These are phyloP conservation scores for Heterodera carotae DNA, from an alignment of 1,140 invertebrate genomes.

Conservation along the genomic window DNA sequence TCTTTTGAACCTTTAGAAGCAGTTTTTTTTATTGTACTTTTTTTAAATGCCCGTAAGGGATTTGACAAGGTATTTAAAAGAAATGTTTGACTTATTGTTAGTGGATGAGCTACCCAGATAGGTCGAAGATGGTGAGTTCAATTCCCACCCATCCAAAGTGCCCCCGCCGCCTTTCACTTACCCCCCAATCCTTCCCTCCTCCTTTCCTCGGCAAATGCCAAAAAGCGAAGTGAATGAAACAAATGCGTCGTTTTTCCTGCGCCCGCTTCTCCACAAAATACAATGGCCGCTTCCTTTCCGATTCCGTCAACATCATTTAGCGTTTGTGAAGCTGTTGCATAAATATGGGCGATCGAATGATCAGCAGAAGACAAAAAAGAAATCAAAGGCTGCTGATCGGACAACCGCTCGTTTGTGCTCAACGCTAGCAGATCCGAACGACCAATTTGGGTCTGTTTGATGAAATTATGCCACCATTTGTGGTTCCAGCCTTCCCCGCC, in stretches of 20 bases:
- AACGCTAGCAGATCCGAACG: neutral
- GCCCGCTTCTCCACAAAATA: constrained; percentile 46
- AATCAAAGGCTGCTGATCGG: neutral
- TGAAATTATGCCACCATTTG: neutral
- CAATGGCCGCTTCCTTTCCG: constrained; percentile 22
- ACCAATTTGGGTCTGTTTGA: neutral
- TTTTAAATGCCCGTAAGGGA: no score
- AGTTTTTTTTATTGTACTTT: no score
- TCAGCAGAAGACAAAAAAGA: constrained; percentile 1
- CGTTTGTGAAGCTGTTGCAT: constrained; percentile 13
- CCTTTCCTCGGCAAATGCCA: constrained; percentile 7
- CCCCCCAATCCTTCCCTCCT: neutral
- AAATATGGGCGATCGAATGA: constrained; percentile 15
- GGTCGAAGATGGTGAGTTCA: no score
- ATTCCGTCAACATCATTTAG: constrained; percentile 10
- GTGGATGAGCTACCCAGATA: no score
- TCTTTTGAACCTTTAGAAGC: no score
- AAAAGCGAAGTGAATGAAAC: constrained; percentile 42
- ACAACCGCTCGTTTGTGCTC: neutral
- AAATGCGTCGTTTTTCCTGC: constrained; percentile 46
- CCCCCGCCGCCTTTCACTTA: no score
- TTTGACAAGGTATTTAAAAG: no score
- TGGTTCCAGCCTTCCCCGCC: neutral
- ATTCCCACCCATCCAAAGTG: no score
- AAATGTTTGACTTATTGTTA: no score